Evolutionary conservation across 2,113 vertebrate genomes (phyloP).

Genomic region (Thermophis baileyi): DNA sequence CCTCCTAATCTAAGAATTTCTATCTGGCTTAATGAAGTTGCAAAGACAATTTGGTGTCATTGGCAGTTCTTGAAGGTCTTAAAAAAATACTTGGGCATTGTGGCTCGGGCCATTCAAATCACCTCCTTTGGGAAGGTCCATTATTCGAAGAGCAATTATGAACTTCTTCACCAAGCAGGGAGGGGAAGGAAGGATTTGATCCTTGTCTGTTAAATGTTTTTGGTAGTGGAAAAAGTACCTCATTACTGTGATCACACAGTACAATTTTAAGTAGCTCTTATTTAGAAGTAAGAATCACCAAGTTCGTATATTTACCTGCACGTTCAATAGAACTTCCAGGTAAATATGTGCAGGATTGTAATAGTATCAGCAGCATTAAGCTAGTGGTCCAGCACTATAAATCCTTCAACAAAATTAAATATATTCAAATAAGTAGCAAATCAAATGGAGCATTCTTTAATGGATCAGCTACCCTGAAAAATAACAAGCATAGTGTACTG

Average conservation of each 20-base stretch:
- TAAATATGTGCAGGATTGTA: not conserved
- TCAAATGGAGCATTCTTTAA: not conserved
- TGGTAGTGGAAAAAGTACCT: not conserved
- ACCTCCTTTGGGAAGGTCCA: slow-evolving; percentile 48
- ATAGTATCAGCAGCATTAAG: not conserved
- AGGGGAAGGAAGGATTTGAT: slow-evolving; percentile 34
- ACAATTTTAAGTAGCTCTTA: not conserved
- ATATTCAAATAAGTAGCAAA: not conserved
- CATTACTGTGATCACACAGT: not conserved
- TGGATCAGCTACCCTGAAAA: not conserved
- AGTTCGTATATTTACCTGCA: not conserved
- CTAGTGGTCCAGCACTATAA: not conserved
- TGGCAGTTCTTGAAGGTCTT: slow-evolving; percentile 70
- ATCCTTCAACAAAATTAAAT: not conserved
- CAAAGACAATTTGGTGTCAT: slow-evolving; percentile 65
- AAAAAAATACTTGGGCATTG: slow-evolving; percentile 67
- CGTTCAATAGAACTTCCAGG: not conserved
- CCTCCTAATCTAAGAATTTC: slow-evolving; percentile 64
- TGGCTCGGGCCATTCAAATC: slow-evolving; percentile 47
- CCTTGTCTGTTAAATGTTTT: slow-evolving; percentile 1
- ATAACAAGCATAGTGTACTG: not conserved
- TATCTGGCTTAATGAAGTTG: slow-evolving; percentile 73
- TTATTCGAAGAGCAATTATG: slow-evolving; percentile 63
- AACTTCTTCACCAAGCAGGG: slow-evolving; percentile 41
- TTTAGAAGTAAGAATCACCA: not conserved